phyloP scores from a whole-genome alignment of 2,888 invertebrate species.

The Drepana falcataria region DNA sequence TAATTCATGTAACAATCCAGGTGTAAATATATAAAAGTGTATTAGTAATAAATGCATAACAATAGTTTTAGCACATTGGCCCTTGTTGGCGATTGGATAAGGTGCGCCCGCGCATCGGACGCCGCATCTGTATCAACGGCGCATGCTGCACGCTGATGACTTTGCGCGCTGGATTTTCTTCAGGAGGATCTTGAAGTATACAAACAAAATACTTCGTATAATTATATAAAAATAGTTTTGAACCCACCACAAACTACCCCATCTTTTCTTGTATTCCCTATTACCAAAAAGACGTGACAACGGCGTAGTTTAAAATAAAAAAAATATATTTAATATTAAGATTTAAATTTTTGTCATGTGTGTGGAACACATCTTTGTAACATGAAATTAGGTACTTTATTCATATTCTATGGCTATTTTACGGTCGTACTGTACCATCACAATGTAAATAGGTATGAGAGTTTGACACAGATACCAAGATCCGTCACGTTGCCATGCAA shows the following conservation, averaged over 20 bases:
- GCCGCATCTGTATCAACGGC: constrained; percentile 63
- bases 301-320: no score
- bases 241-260: neutral
- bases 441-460: no score
- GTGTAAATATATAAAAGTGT: constrained; percentile 21
- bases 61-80: constrained; percentile 25
- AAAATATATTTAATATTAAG: no score
- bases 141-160: constrained; percentile 62
- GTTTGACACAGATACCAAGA: no score
- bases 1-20: neutral
- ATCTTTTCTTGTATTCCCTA: no score
- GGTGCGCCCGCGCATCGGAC: constrained; percentile 51
- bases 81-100: constrained; percentile 6
- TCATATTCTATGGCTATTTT: no score
- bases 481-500: no score
- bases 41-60: constrained; percentile 46
- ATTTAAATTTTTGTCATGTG: no score
- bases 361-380: no score
- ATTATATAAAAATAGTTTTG: neutral
- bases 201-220: neutral
- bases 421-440: no score
- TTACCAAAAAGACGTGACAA: no score
- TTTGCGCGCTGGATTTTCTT: constrained; percentile 72
- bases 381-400: no score
- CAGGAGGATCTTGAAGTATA: constrained; percentile 53